phyloP scores from a whole-genome alignment of 2,888 invertebrate species.

The Cataglyphis albicans region DNA sequence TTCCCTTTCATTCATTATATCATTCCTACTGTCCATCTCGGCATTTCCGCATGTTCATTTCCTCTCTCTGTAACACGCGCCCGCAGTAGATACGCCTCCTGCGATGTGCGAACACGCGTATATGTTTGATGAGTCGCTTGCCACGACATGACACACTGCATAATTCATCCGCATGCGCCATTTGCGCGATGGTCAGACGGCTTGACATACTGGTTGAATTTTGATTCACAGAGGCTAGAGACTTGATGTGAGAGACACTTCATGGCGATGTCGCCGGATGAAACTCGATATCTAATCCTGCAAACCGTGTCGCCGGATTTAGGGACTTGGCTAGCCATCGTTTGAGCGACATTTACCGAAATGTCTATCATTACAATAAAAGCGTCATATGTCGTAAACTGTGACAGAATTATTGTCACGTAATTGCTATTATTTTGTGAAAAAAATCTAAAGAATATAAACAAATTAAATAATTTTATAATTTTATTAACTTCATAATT shows the following conservation, averaged over 20 bases:
- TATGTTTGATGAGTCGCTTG: slow-evolving; percentile 75
- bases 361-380: neutral
- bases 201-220: slow-evolving; percentile 59
- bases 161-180: slow-evolving; percentile 72
- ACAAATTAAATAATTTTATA: neutral
- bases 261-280: slow-evolving; percentile 6
- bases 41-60: neutral
- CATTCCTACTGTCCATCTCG: neutral
- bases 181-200: slow-evolving; percentile 67
- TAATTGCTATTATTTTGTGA: neutral
- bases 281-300: slow-evolving; percentile 34
- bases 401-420: neutral
- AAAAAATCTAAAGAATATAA: neutral
- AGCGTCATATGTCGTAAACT: neutral
- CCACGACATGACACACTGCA: slow-evolving; percentile 74
- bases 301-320: slow-evolving; percentile 3
- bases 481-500: neutral
- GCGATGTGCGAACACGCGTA: slow-evolving; percentile 62
- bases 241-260: neutral
- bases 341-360: neutral
- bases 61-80: slow-evolving; percentile 10
- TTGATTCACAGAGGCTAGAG: slow-evolving; percentile 53
- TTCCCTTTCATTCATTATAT: slow-evolving; percentile 22
- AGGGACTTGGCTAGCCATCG: neutral
- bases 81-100: slow-evolving; percentile 8